Evolutionary conservation across 2,888 invertebrate genomes (phyloP).

Genomic region (Lepas anatifera): DNA sequence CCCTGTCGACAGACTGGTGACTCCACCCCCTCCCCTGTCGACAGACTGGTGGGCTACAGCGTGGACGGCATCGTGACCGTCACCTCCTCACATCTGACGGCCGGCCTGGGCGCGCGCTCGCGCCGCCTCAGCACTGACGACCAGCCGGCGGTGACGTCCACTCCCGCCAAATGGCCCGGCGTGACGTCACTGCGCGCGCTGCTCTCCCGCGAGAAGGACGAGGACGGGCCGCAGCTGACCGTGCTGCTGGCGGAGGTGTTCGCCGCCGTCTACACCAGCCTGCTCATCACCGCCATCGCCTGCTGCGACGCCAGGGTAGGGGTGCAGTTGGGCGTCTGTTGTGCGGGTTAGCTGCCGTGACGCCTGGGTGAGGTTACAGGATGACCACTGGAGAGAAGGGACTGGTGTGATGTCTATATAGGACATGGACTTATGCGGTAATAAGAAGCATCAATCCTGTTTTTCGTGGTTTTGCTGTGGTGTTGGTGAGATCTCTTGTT

Average conservation of each 20-base stretch:
- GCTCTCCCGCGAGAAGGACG: constrained; percentile 84
- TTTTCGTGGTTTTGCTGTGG: no score
- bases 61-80: constrained; percentile 3
- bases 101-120: neutral
- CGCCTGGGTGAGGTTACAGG: no score
- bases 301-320: constrained; percentile 84
- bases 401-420: no score
- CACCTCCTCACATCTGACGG: neutral
- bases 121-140: constrained; percentile 46
- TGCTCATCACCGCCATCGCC: constrained; percentile 82
- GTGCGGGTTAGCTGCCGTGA: no score
- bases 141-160: constrained; percentile 54
- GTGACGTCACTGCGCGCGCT: constrained; percentile 85
- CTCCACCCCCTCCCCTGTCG: neutral
- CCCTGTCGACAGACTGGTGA: neutral
- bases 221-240: constrained; percentile 80
- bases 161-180: constrained; percentile 66
- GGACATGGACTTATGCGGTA: no score
- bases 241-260: constrained; percentile 87
- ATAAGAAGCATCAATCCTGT: no score
- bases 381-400: no score
- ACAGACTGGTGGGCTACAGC: neutral
- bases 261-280: constrained; percentile 80
- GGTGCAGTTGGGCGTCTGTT: no score
- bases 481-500: no score